A percentile compares a stretch with the other conserved stretches of the same genome.
Evolutionary conservation across 2,797 vertebrate species (phyloP).

Genomic region (Coccyzus lansbergi): DNA sequence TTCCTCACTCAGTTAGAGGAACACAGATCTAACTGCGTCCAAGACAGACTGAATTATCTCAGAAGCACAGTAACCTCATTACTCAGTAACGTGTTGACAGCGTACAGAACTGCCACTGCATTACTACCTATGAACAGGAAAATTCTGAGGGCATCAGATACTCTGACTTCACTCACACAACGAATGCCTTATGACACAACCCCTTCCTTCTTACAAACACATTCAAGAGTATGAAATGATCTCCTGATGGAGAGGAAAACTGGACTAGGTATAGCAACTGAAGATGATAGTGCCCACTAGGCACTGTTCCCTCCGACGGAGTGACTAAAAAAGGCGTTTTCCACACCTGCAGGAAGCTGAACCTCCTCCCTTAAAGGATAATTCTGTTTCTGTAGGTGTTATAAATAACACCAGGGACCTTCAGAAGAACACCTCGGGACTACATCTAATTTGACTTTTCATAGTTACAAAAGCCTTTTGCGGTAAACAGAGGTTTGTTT

Average conservation of each 20-base stretch:
- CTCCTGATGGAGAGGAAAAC: background rate
- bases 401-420: background rate
- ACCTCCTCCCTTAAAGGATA: background rate
- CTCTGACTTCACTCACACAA: background rate
- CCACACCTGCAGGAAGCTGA: background rate
- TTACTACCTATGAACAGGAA: background rate
- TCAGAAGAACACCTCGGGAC: background rate
- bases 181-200: background rate
- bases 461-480: background rate
- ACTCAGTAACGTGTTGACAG: background rate
- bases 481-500: background rate
- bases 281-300: background rate
- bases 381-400: background rate
- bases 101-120: background rate
- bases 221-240: background rate
- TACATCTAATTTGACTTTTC: background rate
- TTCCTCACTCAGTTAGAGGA: conserved; percentile 18
- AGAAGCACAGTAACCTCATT: background rate
- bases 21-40: background rate
- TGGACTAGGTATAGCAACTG: background rate
- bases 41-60: background rate
- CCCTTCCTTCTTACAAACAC: background rate
- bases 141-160: background rate
- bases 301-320: background rate
- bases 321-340: background rate